Evolutionary conservation across 2,113 vertebrate species (phyloP), one percentile per base, ranked within the genome.

Genomic region (Xyrauchen texanus): DNA sequence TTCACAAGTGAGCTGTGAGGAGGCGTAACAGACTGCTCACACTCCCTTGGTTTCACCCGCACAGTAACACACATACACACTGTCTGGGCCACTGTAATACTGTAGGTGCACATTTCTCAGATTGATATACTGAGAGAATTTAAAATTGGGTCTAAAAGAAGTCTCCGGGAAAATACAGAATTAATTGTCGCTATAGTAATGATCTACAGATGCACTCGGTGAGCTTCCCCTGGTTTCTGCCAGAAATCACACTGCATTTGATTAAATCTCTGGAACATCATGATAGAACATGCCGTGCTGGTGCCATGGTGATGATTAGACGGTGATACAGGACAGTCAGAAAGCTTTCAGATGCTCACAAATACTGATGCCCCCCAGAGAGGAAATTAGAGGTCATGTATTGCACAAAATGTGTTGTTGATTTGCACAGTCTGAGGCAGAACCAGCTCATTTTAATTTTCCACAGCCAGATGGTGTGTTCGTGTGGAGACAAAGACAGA

Each of bases 41-140:
- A 57, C 80, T 76, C 77, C 13, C 70, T 67, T 57, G 63, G 79
- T 76, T 79, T 55, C 81, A 76, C 72, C 60, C 61, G 76, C 72
- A 71, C 72, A 45, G 72, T 65, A 53, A 45, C 51, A 81, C 60
- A 71, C 49, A 65, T 13, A 12, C 13, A 13, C 11, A 58, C n/a
- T 15, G 21, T 34, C 21, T 34, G 21, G 21, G 21, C 21, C 21
- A 34, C 21, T 34, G 21, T 34, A 1, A 34, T 34, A 34, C 21
- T 34, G 21, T 34, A 34, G 21, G 21, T 34, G 21, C 21, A 34
- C 21, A 34, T 34, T 34, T 34, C 21, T 34, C 21, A 3, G 7
- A 47, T 61, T 34, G 21, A 7, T 46, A 13, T 58, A 55, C 7
- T 6, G 12, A 4, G 11, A 42, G 11, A 55, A 71, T 58, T 15